Base-by-base conservation (phyloP, 1,140 invertebrate genomes). In the Hormaphis cornu region DNA sequence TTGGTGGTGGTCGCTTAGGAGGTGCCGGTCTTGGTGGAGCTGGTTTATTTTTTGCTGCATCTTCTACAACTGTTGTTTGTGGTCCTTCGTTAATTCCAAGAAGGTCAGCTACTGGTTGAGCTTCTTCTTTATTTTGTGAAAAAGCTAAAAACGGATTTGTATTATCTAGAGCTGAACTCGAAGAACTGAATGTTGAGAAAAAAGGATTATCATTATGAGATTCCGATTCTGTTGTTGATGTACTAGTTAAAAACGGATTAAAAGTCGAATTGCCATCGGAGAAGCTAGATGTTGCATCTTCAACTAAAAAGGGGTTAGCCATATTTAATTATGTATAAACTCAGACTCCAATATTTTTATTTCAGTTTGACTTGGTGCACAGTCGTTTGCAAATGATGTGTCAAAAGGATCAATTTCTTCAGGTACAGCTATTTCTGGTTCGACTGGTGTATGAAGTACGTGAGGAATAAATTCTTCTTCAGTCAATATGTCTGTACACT, bases 241-340 rank as follows among this genome's bases (percentile, higher is more conserved):
- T 81, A 10, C 84, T 82, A 73, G 86, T 83, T 44, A 90, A 83
- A 75, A 90, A 90, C 33, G 88, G 88, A 80, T 90, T 90, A 1
- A 85, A 83, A 5, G 77, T 75, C n/a, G 80, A 76, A 26, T 79
- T 76, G 22, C 5, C 37, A 2, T 54, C 52, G n/a, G 26, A 22
- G 9, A 46, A 22, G 2, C 18, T 40, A n/a, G 69, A 24, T 24
- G 53, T n/a, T 8, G 26, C 2, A 14, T 54, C 69, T 58, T 33
- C 69, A 20, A 46, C 35, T 33, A 58, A 35, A 50, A 66, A 66
- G 33, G 61, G 61, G 1, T 66, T 66, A 1, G 61, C 61, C 61
- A 66, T 66, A 0, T 22, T 48, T 66, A 66, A 24, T 66, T 66
- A 48, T 78, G 76, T 26, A 76, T 75, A 10, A 89, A 78, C 75